Evolutionary conservation across 2,888 invertebrate genomes (phyloP).

Genomic region (Metellina segmentata): DNA sequence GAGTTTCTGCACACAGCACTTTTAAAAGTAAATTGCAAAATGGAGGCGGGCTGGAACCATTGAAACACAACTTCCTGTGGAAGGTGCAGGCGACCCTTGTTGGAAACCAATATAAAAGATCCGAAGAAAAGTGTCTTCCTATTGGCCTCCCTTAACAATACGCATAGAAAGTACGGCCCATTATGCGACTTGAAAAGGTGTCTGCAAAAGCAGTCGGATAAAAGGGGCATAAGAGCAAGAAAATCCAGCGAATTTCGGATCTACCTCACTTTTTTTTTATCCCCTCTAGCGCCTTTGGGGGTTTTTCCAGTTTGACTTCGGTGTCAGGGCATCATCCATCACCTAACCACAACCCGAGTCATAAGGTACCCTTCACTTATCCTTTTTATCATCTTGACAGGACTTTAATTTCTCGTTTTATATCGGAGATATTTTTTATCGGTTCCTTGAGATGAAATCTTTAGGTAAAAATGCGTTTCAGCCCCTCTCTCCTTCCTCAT

Average conservation of each 20-base stretch:
- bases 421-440: conserved; percentile 35
- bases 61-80: no score
- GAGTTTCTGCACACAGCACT: no score
- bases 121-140: conserved; percentile 10
- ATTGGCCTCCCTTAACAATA: conserved; percentile 26
- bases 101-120: conserved; percentile 42
- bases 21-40: no score
- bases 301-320: conserved; percentile 61
- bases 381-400: conserved; percentile 69
- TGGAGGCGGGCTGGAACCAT: no score
- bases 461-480: conserved; percentile 30
- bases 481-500: no score
- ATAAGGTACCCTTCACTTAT: conserved; percentile 60
- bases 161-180: conserved; percentile 50
- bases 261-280: conserved; percentile 12
- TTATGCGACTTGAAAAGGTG: conserved; percentile 24
- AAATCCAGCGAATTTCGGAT: conserved; percentile 22
- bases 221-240: conserved; percentile 4
- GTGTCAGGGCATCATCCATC: conserved; percentile 62
- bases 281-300: conserved; percentile 24
- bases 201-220: neutral
- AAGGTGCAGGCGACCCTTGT: neutral
- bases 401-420: conserved; percentile 71
- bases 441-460: conserved; percentile 21
- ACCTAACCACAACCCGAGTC: conserved; percentile 54